These are phyloP conservation scores for Stegophylla sp. DNA, from an alignment of 2,888 invertebrate genomes.

Conservation along the genomic window DNA sequence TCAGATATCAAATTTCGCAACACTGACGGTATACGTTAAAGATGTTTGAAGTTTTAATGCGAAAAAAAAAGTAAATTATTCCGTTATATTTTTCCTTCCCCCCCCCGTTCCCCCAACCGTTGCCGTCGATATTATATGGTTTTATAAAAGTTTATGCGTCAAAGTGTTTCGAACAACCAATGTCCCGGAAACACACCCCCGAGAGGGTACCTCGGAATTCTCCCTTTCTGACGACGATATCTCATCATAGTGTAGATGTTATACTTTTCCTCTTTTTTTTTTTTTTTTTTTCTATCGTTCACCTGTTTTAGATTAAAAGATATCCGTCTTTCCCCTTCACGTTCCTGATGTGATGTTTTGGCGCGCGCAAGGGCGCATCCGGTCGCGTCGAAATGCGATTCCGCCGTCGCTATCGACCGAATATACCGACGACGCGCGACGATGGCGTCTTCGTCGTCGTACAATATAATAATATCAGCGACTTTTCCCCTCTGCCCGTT, in stretches of 20 bases:
- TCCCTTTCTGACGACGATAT: slow-evolving; percentile 4
- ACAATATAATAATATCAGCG: slow-evolving; percentile 13
- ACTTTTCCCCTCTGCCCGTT: slow-evolving; percentile 18
- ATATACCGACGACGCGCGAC: background rate
- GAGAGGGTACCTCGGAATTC: slow-evolving; percentile 11
- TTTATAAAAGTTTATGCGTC: background rate
- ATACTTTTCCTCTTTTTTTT: background rate
- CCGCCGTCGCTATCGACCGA: background rate
- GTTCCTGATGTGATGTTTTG: background rate
- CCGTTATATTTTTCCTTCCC: no score
- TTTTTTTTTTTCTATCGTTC: slow-evolving; percentile 36
- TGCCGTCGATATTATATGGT: background rate
- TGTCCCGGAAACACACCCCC: slow-evolving; percentile 9
- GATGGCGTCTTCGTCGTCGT: background rate
- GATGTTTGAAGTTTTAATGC: no score
- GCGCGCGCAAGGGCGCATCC: background rate
- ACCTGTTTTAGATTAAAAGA: slow-evolving; percentile 56
- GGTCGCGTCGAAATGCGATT: slow-evolving; percentile 18
- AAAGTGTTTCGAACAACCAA: slow-evolving; percentile 19
- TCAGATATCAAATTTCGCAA: no score
- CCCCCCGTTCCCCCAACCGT: no score
- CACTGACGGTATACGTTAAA: no score
- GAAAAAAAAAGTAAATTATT: no score
- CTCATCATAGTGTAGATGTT: background rate
- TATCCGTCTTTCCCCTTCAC: slow-evolving; percentile 40